Conservation (phyloP, 2,888 invertebrate genomes). For the Atherix ibis region DNA sequence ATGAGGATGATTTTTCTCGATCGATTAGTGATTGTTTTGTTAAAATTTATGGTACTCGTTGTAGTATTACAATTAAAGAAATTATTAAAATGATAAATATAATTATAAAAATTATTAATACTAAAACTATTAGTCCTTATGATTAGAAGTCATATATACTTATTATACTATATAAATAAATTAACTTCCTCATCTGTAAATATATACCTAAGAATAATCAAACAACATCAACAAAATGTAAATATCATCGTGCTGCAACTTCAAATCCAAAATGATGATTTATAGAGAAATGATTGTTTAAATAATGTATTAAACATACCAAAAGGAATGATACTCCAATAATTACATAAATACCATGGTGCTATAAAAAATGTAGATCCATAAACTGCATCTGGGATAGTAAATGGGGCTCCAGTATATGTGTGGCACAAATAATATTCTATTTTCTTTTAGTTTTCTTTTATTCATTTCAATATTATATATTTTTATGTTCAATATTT, state of each 20-base stretch:
- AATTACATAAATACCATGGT: slow-evolving; percentile 55
- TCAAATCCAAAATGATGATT: too few relatives aligned
- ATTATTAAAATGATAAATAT: slow-evolving; percentile 30
- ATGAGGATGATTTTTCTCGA: slow-evolving; percentile 48
- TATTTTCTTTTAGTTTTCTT: too few relatives aligned
- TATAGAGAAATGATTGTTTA: slow-evolving; percentile 38
- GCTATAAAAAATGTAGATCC: too few relatives aligned
- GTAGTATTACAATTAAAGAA: slow-evolving; percentile 34
- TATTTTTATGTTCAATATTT: too few relatives aligned
- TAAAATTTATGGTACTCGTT: slow-evolving; percentile 35
- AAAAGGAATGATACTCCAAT: too few relatives aligned
- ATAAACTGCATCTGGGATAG: too few relatives aligned
- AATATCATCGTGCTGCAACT: too few relatives aligned
- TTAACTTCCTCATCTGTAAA: slow-evolving; percentile 53
- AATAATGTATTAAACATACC: slow-evolving; percentile 37
- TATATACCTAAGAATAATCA: too few relatives aligned
- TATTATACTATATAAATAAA: slow-evolving; percentile 48
- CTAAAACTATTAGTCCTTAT: slow-evolving; percentile 42
- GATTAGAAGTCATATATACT: slow-evolving; percentile 59
- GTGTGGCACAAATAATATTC: too few relatives aligned
- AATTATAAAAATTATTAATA: slow-evolving; percentile 42
- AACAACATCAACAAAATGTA: too few relatives aligned
- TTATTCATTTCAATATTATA: too few relatives aligned
- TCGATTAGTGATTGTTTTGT: slow-evolving; percentile 42
- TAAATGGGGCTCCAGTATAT: too few relatives aligned